These are phyloP conservation scores for Ectobius pallidus DNA, from an alignment of 2,888 invertebrate genomes.

Conservation along the genomic window DNA sequence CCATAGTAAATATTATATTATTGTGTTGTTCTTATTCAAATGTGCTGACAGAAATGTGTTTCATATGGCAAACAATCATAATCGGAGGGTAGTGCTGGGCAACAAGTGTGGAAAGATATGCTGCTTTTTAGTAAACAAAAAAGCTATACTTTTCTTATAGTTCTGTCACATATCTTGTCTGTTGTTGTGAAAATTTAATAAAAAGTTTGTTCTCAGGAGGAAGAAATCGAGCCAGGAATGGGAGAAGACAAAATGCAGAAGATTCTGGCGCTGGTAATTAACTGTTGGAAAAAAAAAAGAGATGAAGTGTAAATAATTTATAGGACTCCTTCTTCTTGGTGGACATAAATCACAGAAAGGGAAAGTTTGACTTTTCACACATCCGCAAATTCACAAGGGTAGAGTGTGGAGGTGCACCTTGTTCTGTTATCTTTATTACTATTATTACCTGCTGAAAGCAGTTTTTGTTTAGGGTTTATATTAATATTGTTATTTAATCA, in stretches of 20 bases:
- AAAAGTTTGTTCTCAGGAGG: slow-evolving; percentile 13
- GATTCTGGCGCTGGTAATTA: slow-evolving; percentile 18
- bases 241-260: slow-evolving; percentile 28
- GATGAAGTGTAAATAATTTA: not conserved
- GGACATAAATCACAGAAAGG: not conserved
- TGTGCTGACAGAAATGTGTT: too few species aligned
- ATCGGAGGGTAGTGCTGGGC: too few species aligned
- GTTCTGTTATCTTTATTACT: not conserved
- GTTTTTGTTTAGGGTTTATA: slow-evolving; percentile 12
- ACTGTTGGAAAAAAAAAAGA: not conserved
- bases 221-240: slow-evolving; percentile 21
- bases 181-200: too few species aligned
- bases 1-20: too few species aligned
- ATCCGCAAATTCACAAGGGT: not conserved
- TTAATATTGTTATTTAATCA: not conserved
- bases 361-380: not conserved
- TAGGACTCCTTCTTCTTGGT: not conserved
- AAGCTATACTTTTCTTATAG: too few species aligned
- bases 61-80: too few species aligned
- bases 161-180: too few species aligned
- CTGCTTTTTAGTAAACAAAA: too few species aligned
- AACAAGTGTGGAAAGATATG: too few species aligned
- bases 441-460: not conserved
- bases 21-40: too few species aligned
- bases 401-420: not conserved